Evolutionary conservation across 2,113 vertebrate species (phyloP).

Genomic region (Cyphomyrus discorhynchus): DNA sequence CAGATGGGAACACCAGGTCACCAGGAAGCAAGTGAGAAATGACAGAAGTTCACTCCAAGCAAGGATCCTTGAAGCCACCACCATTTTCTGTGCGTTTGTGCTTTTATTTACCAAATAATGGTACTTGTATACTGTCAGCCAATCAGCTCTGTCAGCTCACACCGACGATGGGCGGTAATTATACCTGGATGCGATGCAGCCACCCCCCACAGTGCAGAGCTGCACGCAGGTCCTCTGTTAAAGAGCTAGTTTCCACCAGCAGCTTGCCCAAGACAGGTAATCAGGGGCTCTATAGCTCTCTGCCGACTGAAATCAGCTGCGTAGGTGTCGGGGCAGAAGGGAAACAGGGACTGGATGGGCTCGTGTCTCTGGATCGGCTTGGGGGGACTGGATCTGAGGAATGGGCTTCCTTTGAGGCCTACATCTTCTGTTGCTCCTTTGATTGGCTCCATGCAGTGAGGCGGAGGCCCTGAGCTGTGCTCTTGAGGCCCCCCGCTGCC

Average conservation of each 20-base stretch:
- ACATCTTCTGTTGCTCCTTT: constrained; percentile 38
- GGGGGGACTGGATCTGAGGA: neutral
- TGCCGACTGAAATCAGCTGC: neutral
- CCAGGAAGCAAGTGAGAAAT: neutral
- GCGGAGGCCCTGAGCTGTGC: constrained; percentile 34
- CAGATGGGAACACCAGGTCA: neutral
- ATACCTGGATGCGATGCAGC: neutral
- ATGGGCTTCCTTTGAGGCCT: constrained; percentile 32
- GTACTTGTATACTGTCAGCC: neutral
- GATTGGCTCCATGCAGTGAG: constrained; percentile 53
- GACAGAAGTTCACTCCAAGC: neutral
- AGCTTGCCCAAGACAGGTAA: neutral
- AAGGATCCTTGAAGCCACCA: neutral
- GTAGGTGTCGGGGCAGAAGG: neutral
- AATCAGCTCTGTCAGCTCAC: neutral
- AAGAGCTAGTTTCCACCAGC: neutral
- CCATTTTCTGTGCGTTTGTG: neutral
- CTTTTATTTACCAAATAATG: neutral
- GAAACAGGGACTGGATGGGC: neutral
- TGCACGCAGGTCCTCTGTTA: neutral
- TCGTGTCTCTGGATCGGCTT: neutral
- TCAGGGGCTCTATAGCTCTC: neutral
- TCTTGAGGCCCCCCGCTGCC: neutral
- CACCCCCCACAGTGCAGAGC: neutral
- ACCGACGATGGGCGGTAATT: neutral